These are phyloP conservation scores for Eulimnadia texana DNA, from an alignment of 1,140 invertebrate genomes.

Conservation along the genomic window DNA sequence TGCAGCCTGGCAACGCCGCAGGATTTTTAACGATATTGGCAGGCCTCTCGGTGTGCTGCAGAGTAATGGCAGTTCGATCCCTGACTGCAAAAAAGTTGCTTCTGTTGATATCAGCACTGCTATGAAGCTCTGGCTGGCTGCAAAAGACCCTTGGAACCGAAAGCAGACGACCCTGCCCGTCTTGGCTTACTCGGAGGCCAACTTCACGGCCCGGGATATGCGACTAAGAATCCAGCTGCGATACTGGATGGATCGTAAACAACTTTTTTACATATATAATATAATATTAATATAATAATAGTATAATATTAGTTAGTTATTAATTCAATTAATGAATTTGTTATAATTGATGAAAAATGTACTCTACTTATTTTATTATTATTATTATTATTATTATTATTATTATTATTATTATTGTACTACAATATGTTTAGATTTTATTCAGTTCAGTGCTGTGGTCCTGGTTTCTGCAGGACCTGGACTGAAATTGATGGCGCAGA, in stretches of 20 bases:
- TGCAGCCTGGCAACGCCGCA: not conserved
- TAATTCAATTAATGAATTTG: too few relatives aligned
- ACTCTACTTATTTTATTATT: too few relatives aligned
- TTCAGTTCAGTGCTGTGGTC: too few relatives aligned
- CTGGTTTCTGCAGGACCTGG: too few relatives aligned
- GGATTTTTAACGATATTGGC: constrained; percentile 9
- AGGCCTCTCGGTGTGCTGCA: not conserved
- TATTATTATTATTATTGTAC: too few relatives aligned
- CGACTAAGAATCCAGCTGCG: not conserved
- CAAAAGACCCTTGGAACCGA: not conserved
- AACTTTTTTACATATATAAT: too few relatives aligned
- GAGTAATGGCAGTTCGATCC: not conserved
- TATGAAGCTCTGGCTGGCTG: not conserved
- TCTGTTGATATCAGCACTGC: not conserved
- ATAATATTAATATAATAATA: too few relatives aligned
- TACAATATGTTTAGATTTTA: too few relatives aligned
- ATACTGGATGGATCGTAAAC: not conserved
- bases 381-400: too few relatives aligned
- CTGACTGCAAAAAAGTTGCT: not conserved
- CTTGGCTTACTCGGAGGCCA: not conserved
- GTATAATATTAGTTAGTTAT: too few relatives aligned
- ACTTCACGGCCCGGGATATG: not conserved
- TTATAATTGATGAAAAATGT: too few relatives aligned
- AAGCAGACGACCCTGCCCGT: not conserved
- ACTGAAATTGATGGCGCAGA: too few relatives aligned